Evolutionary conservation across 2,113 vertebrate genomes (phyloP).

Genomic region (Clarias magur): DNA sequence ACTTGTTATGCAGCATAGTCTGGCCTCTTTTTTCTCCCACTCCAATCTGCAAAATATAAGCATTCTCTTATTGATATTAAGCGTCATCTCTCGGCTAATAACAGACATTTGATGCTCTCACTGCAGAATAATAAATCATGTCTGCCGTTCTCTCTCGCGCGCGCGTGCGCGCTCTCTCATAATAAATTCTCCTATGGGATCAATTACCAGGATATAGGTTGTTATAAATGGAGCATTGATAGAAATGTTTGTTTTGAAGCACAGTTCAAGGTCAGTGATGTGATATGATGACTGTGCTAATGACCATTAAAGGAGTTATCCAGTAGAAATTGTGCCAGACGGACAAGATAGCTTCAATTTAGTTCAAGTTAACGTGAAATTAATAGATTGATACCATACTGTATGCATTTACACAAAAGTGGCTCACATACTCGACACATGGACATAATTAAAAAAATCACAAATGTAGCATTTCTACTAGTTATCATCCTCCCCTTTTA

Average conservation of each 20-base stretch:
- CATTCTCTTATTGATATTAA: neutral
- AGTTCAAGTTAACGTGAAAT: constrained; percentile 14
- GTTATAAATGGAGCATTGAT: constrained; percentile 47
- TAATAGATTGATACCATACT: neutral
- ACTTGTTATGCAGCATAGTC: neutral
- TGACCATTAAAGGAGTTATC: constrained; percentile 36
- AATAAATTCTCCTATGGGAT: constrained; percentile 49
- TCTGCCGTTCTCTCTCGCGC: constrained; percentile 31
- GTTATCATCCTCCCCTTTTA: neutral
- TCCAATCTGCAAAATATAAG: constrained; percentile 26
- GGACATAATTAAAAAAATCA: neutral
- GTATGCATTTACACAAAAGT: neutral
- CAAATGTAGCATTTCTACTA: neutral
- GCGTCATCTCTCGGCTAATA: constrained; percentile 24
- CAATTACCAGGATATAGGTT: constrained; percentile 49
- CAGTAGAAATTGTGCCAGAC: neutral
- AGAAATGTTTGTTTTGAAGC: constrained; percentile 36
- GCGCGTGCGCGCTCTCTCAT: constrained; percentile 34
- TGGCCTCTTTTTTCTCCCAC: neutral
- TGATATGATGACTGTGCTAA: constrained; percentile 64
- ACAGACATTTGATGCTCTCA: constrained; percentile 37
- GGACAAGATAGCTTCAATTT: constrained; percentile 3
- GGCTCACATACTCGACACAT: neutral
- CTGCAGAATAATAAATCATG: constrained; percentile 34
- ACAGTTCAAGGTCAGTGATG: constrained; percentile 57